Evolutionary conservation across 2,888 invertebrate genomes (phyloP), one percentile per base, ranked within the genome.

Genomic region (Acleris literana): DNA sequence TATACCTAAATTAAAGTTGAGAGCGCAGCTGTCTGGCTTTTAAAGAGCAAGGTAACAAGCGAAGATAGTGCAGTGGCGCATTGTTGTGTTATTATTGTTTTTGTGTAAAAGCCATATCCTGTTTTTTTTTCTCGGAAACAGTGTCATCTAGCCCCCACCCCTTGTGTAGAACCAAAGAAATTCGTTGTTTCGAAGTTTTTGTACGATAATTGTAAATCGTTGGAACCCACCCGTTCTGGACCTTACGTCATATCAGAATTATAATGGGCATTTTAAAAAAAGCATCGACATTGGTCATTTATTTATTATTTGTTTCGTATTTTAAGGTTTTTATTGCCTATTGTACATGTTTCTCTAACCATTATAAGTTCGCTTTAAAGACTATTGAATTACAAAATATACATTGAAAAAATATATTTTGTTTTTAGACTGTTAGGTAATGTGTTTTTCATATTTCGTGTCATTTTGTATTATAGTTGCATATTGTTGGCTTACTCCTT

Each of bases 161-260:
- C 77, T 78, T 77, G 76, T 69, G 74, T 74, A 76, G 70, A 74
- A 79, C 81, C 82, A 82, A 83, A 83, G 81, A 82, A 77, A 76
- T 76, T 72, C 68, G 58, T 51, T 69, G 60, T 74, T 56, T 61
- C 17, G 65, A 44, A 46, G 44, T 62, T 72, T 71, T 74, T 74
- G 70, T 72, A 69, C 69, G 69, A 71, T 75, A 68, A 71, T 7
- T 48, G 39, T 52, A 71, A 74, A 74, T 68, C 49, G 70, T 79
- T 76, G 79, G 80, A 74, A 79, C 76, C 76, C 17, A 39, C 20
- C 20, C 20, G 58, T 33, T 60, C 59, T 20, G 49, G 43, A 61
- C 43, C 29, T 44, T 55, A 18, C 55, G 55, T 46, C 51, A 61
- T 60, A 55, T 65, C 55, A 61, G 29, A 56, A 33, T 20, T 51